Percentiles rank a stretch among this genome's conserved stretches.
phyloP scores from a whole-genome alignment of 2,113 vertebrate species.

The Boleophthalmus pectinirostris region DNA sequence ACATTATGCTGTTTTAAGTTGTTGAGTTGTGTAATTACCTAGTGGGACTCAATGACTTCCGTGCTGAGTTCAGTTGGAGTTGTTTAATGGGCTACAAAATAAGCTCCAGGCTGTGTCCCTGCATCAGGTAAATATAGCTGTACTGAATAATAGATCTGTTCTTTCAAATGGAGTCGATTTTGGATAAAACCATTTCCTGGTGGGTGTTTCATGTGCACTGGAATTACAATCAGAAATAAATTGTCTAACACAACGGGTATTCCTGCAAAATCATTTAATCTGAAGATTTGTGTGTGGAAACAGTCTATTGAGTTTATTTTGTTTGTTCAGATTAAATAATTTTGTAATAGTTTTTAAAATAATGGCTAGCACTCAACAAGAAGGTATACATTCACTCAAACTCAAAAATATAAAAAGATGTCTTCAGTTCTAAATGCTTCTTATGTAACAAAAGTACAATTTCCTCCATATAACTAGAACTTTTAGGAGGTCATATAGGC shows the following conservation, averaged over 20 bases:
- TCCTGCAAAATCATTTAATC: background rate
- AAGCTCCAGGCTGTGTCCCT: constrained; percentile 19
- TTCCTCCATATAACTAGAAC: background rate
- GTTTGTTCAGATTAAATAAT: background rate
- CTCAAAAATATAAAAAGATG: too few relatives aligned
- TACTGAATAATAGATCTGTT: background rate
- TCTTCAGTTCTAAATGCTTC: too few relatives aligned
- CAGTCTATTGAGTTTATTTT: background rate
- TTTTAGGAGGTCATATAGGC: background rate
- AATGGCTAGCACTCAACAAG: too few relatives aligned
- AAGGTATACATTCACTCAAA: too few relatives aligned
- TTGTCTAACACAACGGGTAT: background rate
- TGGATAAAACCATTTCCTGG: background rate
- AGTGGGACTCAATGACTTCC: constrained; percentile 42
- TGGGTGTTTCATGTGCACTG: constrained; percentile 1
- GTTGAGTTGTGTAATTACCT: constrained; percentile 43
- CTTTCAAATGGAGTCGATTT: background rate
- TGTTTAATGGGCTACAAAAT: constrained; percentile 4
- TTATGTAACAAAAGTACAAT: too few relatives aligned
- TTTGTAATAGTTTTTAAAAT: background rate
- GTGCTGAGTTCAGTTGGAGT: constrained; percentile 15
- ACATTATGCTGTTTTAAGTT: constrained; percentile 40
- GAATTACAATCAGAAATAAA: background rate
- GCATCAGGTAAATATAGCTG: background rate
- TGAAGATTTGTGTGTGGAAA: background rate